Percentiles rank a stretch among this genome's conserved stretches.
These are phyloP conservation scores for Dendrocincla fuliginosa DNA, from an alignment of 2,797 vertebrate species.

Conservation along the genomic window DNA sequence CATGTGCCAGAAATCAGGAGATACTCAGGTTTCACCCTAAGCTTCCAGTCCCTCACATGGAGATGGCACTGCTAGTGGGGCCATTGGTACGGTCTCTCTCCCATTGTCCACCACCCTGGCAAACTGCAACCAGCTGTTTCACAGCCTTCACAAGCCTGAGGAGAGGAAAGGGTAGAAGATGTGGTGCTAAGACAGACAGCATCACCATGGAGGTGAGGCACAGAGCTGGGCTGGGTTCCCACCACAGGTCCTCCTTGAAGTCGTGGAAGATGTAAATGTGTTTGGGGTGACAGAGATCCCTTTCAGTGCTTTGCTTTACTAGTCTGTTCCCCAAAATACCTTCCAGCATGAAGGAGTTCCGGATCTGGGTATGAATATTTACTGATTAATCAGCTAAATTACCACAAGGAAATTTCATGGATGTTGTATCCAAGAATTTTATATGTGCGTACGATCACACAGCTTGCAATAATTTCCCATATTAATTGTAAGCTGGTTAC, in stretches of 20 bases:
- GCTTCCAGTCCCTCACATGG: rapidly evolving
- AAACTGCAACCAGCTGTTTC: rapidly evolving
- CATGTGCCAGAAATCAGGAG: background rate
- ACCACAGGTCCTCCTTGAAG: background rate
- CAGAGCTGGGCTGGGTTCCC: background rate
- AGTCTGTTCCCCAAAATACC: background rate
- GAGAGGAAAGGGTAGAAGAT: background rate
- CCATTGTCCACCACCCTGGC: rapidly evolving
- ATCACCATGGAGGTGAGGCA: background rate
- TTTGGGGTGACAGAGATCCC: background rate
- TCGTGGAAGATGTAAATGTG: background rate
- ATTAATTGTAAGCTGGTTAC: background rate
- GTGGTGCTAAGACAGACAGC: rapidly evolving
- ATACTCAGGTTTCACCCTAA: background rate
- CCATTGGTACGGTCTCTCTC: background rate
- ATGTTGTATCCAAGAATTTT: background rate
- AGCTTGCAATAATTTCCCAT: background rate
- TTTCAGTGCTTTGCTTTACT: background rate
- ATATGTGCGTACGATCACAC: background rate
- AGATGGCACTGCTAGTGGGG: background rate
- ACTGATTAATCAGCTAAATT: background rate
- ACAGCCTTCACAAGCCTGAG: background rate
- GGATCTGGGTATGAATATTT: background rate
- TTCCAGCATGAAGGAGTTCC: background rate
- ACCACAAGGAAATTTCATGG: background rate